Base-by-base conservation (phyloP, 2,888 invertebrate species). In the Zeuzera pyrina region DNA sequence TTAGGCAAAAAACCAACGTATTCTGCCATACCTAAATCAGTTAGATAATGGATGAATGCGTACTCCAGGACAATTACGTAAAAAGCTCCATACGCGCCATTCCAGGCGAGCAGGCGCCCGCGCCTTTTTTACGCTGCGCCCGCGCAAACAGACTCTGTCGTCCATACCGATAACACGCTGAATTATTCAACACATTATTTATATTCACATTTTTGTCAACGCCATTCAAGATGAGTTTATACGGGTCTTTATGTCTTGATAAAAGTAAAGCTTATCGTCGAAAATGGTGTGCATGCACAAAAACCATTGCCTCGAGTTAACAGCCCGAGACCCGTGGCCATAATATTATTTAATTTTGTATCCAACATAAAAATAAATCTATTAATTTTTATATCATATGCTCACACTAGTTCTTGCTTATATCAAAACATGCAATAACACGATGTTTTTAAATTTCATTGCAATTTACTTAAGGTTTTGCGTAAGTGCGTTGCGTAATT, bases 131-230 rank as follows among this genome's bases (percentile, higher is more conserved):
- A 37, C 10, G 19, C 6, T 19, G 19, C 26, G 31, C 36, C 38
- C 39, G 29, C 47, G 43, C 40, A 45, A 54, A 55, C 61, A 57
- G 55, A 59, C 55, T 52, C 57, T 36, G 57, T 52, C 68, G 42
- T 67, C 74, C 79, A 78, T 78, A 77, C 78, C 76, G 74, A 79
- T 79, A 68, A 56, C 76, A 79, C 81, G 79, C 83, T 83, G 83
- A 74, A 83, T 83, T 63, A 83, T 83, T 83, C 81, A 83, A 66
- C 57, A 58, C 68, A 76, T 70, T 72, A 74, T 77, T 76, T 77
- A 83, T 78, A 77, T 76, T 79, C 78, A 76, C 78, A 78, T 81
- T 83, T 81, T 83, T 79, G 73, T 74, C 79, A 78, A 78, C 78
- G 77, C 79, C 78, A 72, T 77, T 74, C 70, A 70, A 57, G 63